Evolutionary conservation across 1,140 invertebrate species (phyloP).

Genomic region (Pomacea maculata): DNA sequence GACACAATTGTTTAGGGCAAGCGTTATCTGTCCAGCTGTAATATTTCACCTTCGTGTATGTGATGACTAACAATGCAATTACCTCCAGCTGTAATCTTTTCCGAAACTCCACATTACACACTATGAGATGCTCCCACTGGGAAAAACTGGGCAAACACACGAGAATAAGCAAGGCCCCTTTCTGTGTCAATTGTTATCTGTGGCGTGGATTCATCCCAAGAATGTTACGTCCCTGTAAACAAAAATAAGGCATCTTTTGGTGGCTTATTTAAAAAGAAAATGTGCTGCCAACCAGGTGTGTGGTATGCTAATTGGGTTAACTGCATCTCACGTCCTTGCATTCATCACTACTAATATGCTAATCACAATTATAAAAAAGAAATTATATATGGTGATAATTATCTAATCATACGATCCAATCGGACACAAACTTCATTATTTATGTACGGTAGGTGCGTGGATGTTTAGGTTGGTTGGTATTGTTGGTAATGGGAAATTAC

Average conservation of each 20-base stretch:
- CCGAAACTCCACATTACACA: neutral
- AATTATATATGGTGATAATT: neutral
- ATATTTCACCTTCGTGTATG: too few species aligned
- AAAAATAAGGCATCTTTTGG: neutral
- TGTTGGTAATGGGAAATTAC: too few species aligned
- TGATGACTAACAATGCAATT: too few species aligned
- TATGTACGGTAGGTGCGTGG: too few species aligned
- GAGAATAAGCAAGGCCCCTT: neutral
- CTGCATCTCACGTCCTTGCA: too few species aligned
- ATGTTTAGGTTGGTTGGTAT: too few species aligned
- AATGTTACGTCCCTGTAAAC: constrained; percentile 27
- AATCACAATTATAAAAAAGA: neutral
- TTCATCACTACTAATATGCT: too few species aligned
- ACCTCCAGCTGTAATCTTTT: too few species aligned
- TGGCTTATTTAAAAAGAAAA: neutral
- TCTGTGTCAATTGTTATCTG: constrained; percentile 8
- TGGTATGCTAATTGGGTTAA: too few species aligned
- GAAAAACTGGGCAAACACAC: neutral
- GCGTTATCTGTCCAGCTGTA: too few species aligned
- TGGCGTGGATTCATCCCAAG: constrained; percentile 36
- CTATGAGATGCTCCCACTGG: neutral
- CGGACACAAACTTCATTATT: too few species aligned
- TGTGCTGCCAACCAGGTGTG: neutral
- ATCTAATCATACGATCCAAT: neutral
- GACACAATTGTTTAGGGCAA: too few species aligned